Base-by-base conservation (phyloP, 2,113 vertebrate genomes). In the Tychaedon coryphoeus region DNA sequence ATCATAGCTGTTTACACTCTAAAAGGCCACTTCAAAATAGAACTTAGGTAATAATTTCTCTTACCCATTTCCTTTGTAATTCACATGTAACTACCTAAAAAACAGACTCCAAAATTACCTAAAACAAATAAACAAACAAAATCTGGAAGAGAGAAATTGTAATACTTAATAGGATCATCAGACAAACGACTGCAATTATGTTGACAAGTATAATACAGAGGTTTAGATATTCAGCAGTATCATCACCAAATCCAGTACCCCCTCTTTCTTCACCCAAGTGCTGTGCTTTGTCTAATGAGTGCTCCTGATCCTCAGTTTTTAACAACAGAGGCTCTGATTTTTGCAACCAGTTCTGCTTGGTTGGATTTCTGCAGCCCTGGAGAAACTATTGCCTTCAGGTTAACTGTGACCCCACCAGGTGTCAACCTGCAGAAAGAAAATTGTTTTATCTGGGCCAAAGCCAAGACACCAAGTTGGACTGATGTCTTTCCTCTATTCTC, bases 101-200 rank as follows among this genome's bases (percentile, higher is more conserved):
- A 96, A 76, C 34, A 54, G 28, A 57, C 33, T 86, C 42, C 22
- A 54, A 91, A 89, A 95, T 94, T 84, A 92, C 91, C 92, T 88
- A 85, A 93, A 94, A 94, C 69, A 75, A 96, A 93, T 15, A 40
- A 81, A 75, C 42, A 95, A 60, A 74, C 66, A 48, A 24, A 53
- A 51, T 31, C 3, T 8, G 51, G 34, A 78, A 66, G 76, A 58
- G 86, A 83, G 14, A 90, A 84, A 94, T 57, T 54, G n/a, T 53
- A 70, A 87, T 50, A 74, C 31, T 88, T 95, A 87, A 85, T 72
- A 74, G 81, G 71, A 94, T 91, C 82, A 81, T 95, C 93, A 96
- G 86, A 76, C 70, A 97, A 95, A 84, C 73, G 93, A 50, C 91
- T 74, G 64, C 70, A 94, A 95, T 96, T 92, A 96, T 61, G 66